Percentiles rank a stretch among this genome's conserved stretches.
Evolutionary conservation across 2,888 invertebrate genomes (phyloP).

Genomic region (Xestia c-nigrum): DNA sequence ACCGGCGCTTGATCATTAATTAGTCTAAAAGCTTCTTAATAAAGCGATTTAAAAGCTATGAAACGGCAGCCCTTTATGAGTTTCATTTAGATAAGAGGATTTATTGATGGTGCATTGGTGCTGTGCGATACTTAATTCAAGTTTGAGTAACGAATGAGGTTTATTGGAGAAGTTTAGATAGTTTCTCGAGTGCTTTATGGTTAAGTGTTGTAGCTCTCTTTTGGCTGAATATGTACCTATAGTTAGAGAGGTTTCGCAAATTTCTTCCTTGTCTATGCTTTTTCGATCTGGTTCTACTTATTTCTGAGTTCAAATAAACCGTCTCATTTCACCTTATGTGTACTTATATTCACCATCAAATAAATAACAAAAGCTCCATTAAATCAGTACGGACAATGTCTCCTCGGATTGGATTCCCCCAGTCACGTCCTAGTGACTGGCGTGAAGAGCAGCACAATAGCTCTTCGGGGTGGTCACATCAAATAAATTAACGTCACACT

Average conservation of each 20-base stretch:
- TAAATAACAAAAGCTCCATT: conserved; percentile 78
- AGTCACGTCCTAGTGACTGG: conserved; percentile 81
- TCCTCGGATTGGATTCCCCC: conserved; percentile 79
- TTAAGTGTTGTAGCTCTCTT: conserved; percentile 34
- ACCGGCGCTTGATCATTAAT: conserved; percentile 80
- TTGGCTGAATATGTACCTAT: neutral
- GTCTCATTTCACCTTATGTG: conserved; percentile 8
- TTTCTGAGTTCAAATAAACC: conserved; percentile 22
- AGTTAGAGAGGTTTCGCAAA: neutral
- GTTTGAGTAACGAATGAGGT: conserved; percentile 56
- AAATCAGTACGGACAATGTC: conserved; percentile 80
- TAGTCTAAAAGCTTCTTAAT: conserved; percentile 81
- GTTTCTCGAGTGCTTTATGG: conserved; percentile 37
- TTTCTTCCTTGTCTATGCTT: neutral
- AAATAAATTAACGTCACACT: conserved; percentile 80
- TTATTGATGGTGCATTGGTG: conserved; percentile 66
- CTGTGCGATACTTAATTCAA: conserved; percentile 55
- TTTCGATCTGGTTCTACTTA: neutral
- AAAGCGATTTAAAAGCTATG: conserved; percentile 82
- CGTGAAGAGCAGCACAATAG: conserved; percentile 84
- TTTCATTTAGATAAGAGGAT: conserved; percentile 80
- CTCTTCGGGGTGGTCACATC: conserved; percentile 81
- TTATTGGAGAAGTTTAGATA: conserved; percentile 57
- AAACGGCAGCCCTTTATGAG: conserved; percentile 77
- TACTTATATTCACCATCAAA: conserved; percentile 55